A percentile compares a stretch with the other conserved stretches of the same genome.
These are phyloP conservation scores for Watsonalla binaria DNA, from an alignment of 2,888 invertebrate genomes.

Conservation along the genomic window DNA sequence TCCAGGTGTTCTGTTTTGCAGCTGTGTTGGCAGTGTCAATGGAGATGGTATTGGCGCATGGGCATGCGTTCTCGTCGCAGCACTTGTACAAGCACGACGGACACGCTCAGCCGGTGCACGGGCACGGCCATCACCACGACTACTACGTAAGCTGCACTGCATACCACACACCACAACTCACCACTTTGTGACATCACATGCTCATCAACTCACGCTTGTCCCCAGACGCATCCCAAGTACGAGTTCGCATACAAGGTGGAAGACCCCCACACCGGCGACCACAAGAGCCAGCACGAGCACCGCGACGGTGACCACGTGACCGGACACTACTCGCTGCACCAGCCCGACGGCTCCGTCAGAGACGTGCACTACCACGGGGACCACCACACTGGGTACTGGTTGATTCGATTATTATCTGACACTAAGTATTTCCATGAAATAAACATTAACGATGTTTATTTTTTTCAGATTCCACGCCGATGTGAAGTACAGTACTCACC, in stretches of 20 bases:
- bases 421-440: no score
- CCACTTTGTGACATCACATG: neutral
- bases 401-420: no score
- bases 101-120: constrained; percentile 26
- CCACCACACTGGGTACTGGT: constrained; percentile 45
- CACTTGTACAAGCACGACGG: constrained; percentile 29
- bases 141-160: constrained; percentile 7
- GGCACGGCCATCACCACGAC: constrained; percentile 22
- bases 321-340: constrained; percentile 60
- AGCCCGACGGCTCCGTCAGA: constrained; percentile 63
- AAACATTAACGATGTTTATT: neutral
- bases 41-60: constrained; percentile 6
- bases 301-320: constrained; percentile 48
- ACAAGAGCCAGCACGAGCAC: constrained; percentile 43
- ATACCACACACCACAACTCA: neutral
- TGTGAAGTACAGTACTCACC: constrained; percentile 36
- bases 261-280: constrained; percentile 66
- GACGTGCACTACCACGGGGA: constrained; percentile 74
- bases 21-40: constrained; percentile 3
- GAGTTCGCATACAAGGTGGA: constrained; percentile 61
- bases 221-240: constrained; percentile 52
- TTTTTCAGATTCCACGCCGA: constrained; percentile 36
- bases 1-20: constrained; percentile 13
- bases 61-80: constrained; percentile 31
- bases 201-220: neutral